Conservation (phyloP, 2,888 invertebrate species). For the Melanchra persicariae region DNA sequence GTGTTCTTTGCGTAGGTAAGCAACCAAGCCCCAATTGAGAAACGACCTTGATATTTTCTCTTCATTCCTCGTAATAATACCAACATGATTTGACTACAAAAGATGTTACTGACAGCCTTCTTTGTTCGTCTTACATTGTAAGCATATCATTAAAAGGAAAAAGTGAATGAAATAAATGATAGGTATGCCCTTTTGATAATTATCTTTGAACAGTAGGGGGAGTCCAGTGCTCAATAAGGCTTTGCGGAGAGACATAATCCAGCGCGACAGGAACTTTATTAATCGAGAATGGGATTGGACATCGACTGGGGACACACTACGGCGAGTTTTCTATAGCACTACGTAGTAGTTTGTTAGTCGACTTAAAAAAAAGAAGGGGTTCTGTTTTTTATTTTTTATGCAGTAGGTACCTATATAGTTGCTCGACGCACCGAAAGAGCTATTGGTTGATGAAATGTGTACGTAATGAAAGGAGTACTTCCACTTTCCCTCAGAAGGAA, state of each 20-base stretch:
- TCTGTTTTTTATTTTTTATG: no score
- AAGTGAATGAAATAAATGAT: not conserved
- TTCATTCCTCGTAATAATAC: constrained; percentile 2
- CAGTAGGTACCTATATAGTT: no score
- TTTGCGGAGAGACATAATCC: not conserved
- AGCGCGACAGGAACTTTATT: constrained; percentile 6
- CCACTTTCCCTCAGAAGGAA: no score
- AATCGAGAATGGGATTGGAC: not conserved
- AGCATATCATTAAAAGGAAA: not conserved
- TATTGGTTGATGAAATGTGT: no score
- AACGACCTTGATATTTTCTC: not conserved
- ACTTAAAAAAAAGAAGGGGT: no score
- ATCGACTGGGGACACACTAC: not conserved
- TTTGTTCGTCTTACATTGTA: not conserved
- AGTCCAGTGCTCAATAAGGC: not conserved
- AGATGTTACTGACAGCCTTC: not conserved
- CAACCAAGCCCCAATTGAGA: not conserved
- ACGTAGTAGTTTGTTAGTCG: no score
- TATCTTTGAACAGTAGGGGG: not conserved
- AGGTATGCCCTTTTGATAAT: not conserved
- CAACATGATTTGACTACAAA: not conserved
- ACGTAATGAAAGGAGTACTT: no score
- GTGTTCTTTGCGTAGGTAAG: not conserved
- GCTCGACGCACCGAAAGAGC: no score
- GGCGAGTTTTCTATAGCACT: no score